Evolutionary conservation across 2,888 invertebrate species (phyloP), one percentile per base, ranked within the genome.

Genomic region (Spilarctia lutea): DNA sequence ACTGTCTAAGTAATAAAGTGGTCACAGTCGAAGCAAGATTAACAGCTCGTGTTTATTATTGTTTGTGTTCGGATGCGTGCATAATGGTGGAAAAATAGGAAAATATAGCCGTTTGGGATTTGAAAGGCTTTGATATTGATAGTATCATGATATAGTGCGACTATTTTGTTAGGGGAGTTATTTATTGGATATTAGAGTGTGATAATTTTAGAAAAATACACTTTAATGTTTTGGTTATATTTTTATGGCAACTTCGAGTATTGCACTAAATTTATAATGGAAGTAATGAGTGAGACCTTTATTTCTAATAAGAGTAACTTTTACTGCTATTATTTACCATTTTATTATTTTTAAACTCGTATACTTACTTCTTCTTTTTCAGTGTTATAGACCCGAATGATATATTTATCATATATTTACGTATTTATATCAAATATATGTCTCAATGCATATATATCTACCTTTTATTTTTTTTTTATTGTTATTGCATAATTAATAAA

Each of bases 1-100:
- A 88, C 90, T 91, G 93, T 92, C 93, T 87, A 88, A 90, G 91
- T 95, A 95, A 95, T 95, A 95, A 94, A 95, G 94, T 91, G 95
- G 94, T 94, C 94, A 92, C 92, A 94, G 91, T 94, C 94, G 94
- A 94, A 95, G 92, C 91, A 94, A 94, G 95, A 95, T 95, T 95
- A 95, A 95, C 95, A 91, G 89, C 91, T 80, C 75, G 90, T 90
- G 92, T 94, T 93, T 93, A 94, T 94, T 95, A 92, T 92, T 91
- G 91, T 92, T 90, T 91, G 91, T 85, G 87, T 90, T 86, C 89
- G 89, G 91, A 82, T 77, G 86, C 74, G 83, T 85, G 84, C 89
- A 90, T 87, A 89, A 84, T 86, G 88, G 79, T 67, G 75, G 67
- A 74, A 56, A 65, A 73, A 63, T 70, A 66, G 73, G 72, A 75